Evolutionary conservation across 2,113 vertebrate genomes (phyloP).

Genomic region (Anser cygnoides): DNA sequence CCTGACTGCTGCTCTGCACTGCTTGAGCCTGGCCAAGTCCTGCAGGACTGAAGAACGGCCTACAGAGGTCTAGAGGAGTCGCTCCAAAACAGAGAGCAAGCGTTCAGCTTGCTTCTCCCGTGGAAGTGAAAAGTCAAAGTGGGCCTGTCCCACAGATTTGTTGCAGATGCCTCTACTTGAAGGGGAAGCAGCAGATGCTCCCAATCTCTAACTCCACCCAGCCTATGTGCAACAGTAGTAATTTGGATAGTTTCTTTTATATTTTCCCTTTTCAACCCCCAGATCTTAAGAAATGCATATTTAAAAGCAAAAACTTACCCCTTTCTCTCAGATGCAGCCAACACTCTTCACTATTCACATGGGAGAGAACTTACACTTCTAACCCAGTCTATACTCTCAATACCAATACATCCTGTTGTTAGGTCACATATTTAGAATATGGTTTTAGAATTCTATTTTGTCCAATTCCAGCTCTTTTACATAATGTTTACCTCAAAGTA

Average conservation of each 20-base stretch:
- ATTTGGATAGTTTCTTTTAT: neutral
- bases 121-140: neutral
- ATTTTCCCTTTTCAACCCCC: neutral
- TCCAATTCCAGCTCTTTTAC: neutral
- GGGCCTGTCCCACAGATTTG: neutral
- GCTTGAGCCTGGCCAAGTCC: neutral
- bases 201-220: neutral
- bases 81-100: neutral
- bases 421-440: neutral
- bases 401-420: neutral
- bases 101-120: neutral
- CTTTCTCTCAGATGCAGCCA: neutral
- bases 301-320: neutral
- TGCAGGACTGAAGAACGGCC: neutral
- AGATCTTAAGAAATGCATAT: neutral
- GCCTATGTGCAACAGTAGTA: neutral
- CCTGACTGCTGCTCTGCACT: neutral
- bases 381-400: neutral
- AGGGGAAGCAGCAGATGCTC: neutral
- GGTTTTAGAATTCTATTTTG: neutral
- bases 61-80: accelerated
- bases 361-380: neutral
- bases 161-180: neutral
- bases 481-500: neutral
- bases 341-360: neutral